These are phyloP conservation scores for Scrobipalpa costella DNA, from an alignment of 2,888 invertebrate species.

Conservation along the genomic window DNA sequence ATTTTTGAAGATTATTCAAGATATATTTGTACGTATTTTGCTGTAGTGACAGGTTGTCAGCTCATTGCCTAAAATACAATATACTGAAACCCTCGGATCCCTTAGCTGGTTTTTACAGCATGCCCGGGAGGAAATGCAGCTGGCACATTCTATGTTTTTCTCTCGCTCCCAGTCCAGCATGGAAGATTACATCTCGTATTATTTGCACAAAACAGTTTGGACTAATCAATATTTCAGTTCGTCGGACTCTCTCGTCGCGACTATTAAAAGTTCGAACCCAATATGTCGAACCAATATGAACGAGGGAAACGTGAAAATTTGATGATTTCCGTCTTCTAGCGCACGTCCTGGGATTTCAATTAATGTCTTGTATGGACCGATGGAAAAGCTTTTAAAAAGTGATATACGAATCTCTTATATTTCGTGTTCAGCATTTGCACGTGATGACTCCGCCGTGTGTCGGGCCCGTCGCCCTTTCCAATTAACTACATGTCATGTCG, in stretches of 20 bases:
- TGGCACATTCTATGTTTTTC: too few relatives aligned
- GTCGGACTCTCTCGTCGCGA: not conserved
- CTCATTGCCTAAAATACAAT: too few relatives aligned
- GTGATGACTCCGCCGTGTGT: constrained; percentile 35
- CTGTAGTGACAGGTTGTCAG: too few relatives aligned
- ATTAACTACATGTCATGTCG: constrained; percentile 54
- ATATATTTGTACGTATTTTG: too few relatives aligned
- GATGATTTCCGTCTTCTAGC: constrained; percentile 26
- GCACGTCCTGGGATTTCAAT: constrained; percentile 40
- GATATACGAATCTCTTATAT: constrained; percentile 24
- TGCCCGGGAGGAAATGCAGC: too few relatives aligned
- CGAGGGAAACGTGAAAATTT: constrained; percentile 28
- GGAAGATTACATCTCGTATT: too few relatives aligned
- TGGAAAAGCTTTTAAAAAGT: constrained; percentile 28
- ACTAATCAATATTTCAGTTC: not conserved
- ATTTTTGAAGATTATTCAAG: too few relatives aligned
- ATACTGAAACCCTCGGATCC: too few relatives aligned
- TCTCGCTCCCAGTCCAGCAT: too few relatives aligned
- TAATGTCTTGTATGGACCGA: constrained; percentile 37
- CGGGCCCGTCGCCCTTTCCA: constrained; percentile 48
- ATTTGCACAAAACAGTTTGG: constrained; percentile 3
- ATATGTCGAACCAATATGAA: constrained; percentile 24
- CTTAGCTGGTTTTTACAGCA: too few relatives aligned
- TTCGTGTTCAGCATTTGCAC: constrained; percentile 28
- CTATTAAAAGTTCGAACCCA: constrained; percentile 1